These are phyloP conservation scores for Pluvianellus socialis DNA, from an alignment of 2,113 vertebrate genomes.

Conservation along the genomic window DNA sequence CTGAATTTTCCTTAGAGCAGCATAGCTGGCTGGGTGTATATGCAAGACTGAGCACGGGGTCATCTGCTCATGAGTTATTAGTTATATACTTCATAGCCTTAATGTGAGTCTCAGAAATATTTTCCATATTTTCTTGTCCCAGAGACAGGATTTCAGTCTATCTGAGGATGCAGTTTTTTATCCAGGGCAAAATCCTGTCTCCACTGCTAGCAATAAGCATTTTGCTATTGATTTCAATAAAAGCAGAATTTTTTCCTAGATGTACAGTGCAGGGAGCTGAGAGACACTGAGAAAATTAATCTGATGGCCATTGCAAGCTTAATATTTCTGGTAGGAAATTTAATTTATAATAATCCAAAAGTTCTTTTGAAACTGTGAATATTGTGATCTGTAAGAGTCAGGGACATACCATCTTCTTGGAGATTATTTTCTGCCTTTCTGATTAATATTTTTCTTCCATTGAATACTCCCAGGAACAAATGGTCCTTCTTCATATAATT, in stretches of 20 bases:
- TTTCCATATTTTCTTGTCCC: neutral
- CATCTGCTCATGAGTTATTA: neutral
- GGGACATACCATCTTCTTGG: neutral
- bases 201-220: neutral
- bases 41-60: neutral
- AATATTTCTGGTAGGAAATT: neutral
- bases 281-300: neutral
- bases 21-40: neutral
- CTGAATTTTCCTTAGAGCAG: neutral
- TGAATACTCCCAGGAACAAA: neutral
- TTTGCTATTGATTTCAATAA: neutral
- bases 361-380: neutral
- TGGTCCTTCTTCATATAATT: neutral
- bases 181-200: neutral
- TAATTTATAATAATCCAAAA: neutral
- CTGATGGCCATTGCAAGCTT: neutral
- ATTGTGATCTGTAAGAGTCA: neutral
- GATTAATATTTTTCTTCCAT: neutral
- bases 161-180: neutral
- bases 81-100: neutral
- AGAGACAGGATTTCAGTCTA: neutral
- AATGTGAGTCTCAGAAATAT: neutral
- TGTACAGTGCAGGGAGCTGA: fast-evolving
- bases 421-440: neutral
- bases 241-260: neutral